Conservation (phyloP, 1,140 invertebrate genomes). For the Metopolophium dirhodum region DNA sequence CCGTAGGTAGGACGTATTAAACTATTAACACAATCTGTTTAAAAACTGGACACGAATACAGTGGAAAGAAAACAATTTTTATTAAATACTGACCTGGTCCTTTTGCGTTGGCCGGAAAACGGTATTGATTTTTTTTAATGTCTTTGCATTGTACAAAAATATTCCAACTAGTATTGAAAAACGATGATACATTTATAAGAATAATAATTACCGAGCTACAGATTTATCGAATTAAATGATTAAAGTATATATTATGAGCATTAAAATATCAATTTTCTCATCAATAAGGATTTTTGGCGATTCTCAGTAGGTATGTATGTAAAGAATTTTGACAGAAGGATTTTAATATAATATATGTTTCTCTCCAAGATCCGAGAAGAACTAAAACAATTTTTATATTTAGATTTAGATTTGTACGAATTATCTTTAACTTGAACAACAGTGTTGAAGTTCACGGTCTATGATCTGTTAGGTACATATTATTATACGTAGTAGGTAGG, state of each 20-base stretch:
- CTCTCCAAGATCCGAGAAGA: too few species aligned
- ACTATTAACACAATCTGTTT: neutral
- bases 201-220: neutral
- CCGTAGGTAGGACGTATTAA: neutral
- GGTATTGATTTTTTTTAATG: constrained; percentile 22
- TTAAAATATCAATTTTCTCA: neutral
- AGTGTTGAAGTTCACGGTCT: neutral
- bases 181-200: neutral
- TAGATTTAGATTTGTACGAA: too few species aligned
- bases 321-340: neutral
- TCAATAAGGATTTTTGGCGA: neutral
- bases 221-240: neutral
- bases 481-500: too few species aligned
- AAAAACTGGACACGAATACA: neutral
- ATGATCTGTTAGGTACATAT: neutral
- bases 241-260: neutral
- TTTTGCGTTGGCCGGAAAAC: neutral
- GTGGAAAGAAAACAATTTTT: neutral
- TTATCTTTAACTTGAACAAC: too few species aligned
- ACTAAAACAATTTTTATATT: too few species aligned
- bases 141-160: neutral
- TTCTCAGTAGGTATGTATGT: neutral
- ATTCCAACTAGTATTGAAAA: neutral
- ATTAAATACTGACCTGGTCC: neutral
- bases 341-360: neutral